A percentile compares a stretch with the other conserved stretches of the same genome.
Conservation (phyloP, 2,888 invertebrate genomes). For the Lithosia quadra region DNA sequence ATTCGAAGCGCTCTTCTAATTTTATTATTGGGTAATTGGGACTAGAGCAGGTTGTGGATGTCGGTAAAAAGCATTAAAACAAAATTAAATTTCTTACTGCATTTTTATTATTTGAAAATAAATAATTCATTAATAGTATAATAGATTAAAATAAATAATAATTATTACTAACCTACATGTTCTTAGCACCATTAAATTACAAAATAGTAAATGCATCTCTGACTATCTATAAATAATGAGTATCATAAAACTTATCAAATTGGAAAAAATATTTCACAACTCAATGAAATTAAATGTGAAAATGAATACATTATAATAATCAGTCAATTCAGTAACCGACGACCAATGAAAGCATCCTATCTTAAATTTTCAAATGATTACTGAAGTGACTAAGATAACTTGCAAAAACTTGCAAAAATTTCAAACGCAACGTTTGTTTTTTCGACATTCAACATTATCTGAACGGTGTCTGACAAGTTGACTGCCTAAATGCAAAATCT, state of each 20-base stretch:
- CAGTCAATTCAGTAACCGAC: constrained; percentile 52
- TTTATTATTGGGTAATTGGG: no score
- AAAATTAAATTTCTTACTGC: background rate
- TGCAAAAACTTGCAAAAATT: no score
- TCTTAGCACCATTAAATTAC: constrained; percentile 73
- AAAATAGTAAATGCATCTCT: constrained; percentile 81
- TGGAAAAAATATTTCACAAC: constrained; percentile 36
- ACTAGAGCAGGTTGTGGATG: background rate
- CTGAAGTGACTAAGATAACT: constrained; percentile 2
- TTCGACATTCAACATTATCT: background rate
- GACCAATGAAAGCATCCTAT: constrained; percentile 44
- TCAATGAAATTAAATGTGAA: constrained; percentile 15
- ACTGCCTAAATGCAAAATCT: constrained; percentile 42
- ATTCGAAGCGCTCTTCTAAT: no score
- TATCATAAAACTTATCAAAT: constrained; percentile 64
- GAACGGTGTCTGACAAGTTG: constrained; percentile 46
- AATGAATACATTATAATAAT: constrained; percentile 35
- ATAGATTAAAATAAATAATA: constrained; percentile 50
- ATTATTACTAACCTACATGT: constrained; percentile 27
- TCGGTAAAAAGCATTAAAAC: background rate
- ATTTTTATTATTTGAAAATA: constrained; percentile 43
- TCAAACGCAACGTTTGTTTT: background rate
- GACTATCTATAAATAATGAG: constrained; percentile 77
- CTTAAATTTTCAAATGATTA: constrained; percentile 18
- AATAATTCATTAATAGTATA: no score